Conservation (phyloP, 1,140 invertebrate genomes). For the Euwallacea fornicatus region DNA sequence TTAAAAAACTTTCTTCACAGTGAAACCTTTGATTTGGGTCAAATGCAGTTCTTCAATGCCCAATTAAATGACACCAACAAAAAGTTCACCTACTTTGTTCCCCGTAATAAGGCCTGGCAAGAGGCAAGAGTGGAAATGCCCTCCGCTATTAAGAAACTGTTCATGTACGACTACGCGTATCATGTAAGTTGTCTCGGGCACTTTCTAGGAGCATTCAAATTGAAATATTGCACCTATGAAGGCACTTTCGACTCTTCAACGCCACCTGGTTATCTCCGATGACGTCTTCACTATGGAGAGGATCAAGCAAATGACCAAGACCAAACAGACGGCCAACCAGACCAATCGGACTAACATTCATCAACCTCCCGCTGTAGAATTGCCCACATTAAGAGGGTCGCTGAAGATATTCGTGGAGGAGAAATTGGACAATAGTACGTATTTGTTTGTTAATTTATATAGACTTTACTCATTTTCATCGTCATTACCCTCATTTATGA, state of each 20-base stretch:
- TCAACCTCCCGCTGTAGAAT: constrained; percentile 58
- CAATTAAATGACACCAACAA: constrained; percentile 75
- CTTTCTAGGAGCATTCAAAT: background rate
- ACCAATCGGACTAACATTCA: constrained; percentile 33
- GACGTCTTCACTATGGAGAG: constrained; percentile 76
- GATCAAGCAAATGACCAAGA: constrained; percentile 66
- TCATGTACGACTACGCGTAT: constrained; percentile 77
- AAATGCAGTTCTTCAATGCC: constrained; percentile 73
- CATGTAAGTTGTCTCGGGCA: constrained; percentile 64
- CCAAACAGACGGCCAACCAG: constrained; percentile 54
- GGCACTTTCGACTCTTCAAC: constrained; percentile 77
- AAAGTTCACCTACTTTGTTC: constrained; percentile 90
- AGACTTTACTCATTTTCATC: no score
- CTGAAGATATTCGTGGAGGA: constrained; percentile 73
- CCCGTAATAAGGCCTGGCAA: constrained; percentile 83
- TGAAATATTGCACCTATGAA: constrained; percentile 45
- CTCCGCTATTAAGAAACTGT: constrained; percentile 79
- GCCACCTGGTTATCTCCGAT: constrained; percentile 76
- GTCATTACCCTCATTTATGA: no score
- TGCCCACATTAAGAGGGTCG: constrained; percentile 67
- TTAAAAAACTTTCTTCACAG: constrained; percentile 56
- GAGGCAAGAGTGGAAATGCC: constrained; percentile 69
- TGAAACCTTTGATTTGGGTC: constrained; percentile 73
- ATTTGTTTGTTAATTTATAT: no score
- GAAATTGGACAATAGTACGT: constrained; percentile 70